These are phyloP conservation scores for Argyrosomus japonicus DNA, from an alignment of 2,113 vertebrate species.

Conservation along the genomic window DNA sequence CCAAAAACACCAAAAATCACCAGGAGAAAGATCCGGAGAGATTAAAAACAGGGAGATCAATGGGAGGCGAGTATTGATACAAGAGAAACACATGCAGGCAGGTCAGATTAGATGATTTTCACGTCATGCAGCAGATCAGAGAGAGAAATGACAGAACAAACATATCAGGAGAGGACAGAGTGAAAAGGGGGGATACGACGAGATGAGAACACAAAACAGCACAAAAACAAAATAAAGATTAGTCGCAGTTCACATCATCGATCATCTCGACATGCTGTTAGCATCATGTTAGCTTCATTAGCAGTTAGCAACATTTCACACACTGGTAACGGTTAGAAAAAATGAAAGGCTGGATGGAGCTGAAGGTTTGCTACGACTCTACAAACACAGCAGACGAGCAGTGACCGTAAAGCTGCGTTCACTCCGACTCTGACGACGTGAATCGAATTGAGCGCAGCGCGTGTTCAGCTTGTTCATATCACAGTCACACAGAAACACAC, in stretches of 20 bases:
- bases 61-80: slow-evolving; percentile 74
- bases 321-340: slow-evolving; percentile 39
- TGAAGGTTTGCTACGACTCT: neutral
- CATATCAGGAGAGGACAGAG: neutral
- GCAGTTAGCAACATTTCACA: slow-evolving; percentile 56
- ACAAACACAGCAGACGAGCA: slow-evolving; percentile 27
- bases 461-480: too few relatives aligned
- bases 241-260: slow-evolving; percentile 83
- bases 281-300: slow-evolving; percentile 68
- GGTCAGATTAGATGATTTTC: slow-evolving; percentile 25
- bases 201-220: slow-evolving; percentile 82
- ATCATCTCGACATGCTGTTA: slow-evolving; percentile 82
- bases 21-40: slow-evolving; percentile 19
- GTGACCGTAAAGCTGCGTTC: neutral
- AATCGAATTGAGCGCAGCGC: too few relatives aligned
- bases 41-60: slow-evolving; percentile 28
- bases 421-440: neutral
- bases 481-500: neutral
- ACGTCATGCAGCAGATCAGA: slow-evolving; percentile 45
- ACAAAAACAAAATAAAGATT: slow-evolving; percentile 84
- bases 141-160: slow-evolving; percentile 18
- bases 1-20: slow-evolving; percentile 53
- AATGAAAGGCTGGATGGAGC: slow-evolving; percentile 42
- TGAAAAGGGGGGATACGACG: slow-evolving; percentile 1
- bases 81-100: slow-evolving; percentile 65